Conservation (phyloP, 1,140 invertebrate genomes). For the Leptopilina boulardi region DNA sequence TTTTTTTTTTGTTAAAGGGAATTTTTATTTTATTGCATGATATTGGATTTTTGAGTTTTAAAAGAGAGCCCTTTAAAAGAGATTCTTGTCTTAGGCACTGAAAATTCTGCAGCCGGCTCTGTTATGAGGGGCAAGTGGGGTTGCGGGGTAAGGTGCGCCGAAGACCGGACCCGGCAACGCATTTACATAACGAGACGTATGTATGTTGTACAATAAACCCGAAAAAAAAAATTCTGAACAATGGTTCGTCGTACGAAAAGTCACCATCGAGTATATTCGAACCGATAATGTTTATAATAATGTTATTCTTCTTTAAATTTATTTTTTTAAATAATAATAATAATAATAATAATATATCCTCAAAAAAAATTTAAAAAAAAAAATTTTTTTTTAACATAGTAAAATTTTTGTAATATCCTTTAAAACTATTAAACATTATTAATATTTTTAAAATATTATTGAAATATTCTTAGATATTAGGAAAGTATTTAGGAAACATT, state of each 20-base stretch:
- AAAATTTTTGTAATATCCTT: too few relatives aligned
- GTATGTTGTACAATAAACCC: slow-evolving; percentile 28
- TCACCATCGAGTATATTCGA: not conserved
- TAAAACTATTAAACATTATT: too few relatives aligned
- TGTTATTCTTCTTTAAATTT: too few relatives aligned
- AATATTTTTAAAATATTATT: too few relatives aligned
- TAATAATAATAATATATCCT: too few relatives aligned
- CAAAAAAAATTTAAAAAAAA: too few relatives aligned
- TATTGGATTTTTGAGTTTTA: not conserved
- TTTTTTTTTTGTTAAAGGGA: too few relatives aligned
- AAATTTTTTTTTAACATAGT: too few relatives aligned
- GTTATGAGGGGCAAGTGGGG: not conserved
- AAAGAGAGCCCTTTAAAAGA: not conserved
- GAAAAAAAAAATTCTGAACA: slow-evolving; percentile 21
- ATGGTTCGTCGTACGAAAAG: slow-evolving; percentile 11
- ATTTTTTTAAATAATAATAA: too few relatives aligned
- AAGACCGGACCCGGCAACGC: slow-evolving; percentile 25
- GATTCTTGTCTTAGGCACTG: slow-evolving; percentile 1
- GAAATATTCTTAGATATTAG: too few relatives aligned
- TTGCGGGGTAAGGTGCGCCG: slow-evolving; percentile 6
- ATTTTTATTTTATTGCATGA: not conserved
- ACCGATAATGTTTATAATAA: too few relatives aligned
- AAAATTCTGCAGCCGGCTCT: slow-evolving; percentile 27
- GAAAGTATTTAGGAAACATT: too few relatives aligned
- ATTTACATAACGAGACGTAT: slow-evolving; percentile 32